Base-by-base conservation (phyloP, 2,888 invertebrate species). In the Ophonus ardosiacus region DNA sequence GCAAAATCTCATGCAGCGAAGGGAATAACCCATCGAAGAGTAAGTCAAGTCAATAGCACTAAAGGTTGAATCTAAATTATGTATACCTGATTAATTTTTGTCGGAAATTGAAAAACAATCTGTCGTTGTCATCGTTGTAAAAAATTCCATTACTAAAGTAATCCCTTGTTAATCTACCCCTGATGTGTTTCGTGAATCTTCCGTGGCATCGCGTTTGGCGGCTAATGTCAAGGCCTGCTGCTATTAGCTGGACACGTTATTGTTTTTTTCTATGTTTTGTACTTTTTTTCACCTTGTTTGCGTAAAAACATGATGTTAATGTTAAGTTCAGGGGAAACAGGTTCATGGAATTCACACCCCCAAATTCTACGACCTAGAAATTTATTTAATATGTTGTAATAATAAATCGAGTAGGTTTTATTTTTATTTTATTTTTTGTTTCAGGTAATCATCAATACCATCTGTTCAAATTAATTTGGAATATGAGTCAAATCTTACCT, bases 281-380 rank as follows among this genome's bases (percentile, higher is more conserved):
- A 7, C 13, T 56, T 7, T 21, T 51, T 31, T 43, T 17, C 13
- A 38, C 18, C 43, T 51, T 4, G 31, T 24, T 40, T 76, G 0
- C 56, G 24, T 51, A 24, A 7, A 78, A 78, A 78, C 78, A 78
- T 76, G 15, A 24, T 57, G 57, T 78, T 78, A 57, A 78, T 78
- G 78, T 40, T 18, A 78, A 78, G 78, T 78, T 78, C 78, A 78
- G 31, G 24, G 57, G 56, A 31, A 57, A 15, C 57, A 78, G 31
- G 56, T 56, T 78, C 78, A 57, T 21, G 78, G 78, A 78, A 38
- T 31, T 68, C 38, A 18, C 18, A 24, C 63, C 21, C 63, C 8
- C 13, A 17, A 0, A 43, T 43, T 43, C 7, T 10, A 43, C 43
- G 43, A 51, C 43, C 43, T 51, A 13, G 0, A 51, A 51, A 51